Evolutionary conservation across 2,888 invertebrate species (phyloP).

Genomic region (Matsumyia berberina): DNA sequence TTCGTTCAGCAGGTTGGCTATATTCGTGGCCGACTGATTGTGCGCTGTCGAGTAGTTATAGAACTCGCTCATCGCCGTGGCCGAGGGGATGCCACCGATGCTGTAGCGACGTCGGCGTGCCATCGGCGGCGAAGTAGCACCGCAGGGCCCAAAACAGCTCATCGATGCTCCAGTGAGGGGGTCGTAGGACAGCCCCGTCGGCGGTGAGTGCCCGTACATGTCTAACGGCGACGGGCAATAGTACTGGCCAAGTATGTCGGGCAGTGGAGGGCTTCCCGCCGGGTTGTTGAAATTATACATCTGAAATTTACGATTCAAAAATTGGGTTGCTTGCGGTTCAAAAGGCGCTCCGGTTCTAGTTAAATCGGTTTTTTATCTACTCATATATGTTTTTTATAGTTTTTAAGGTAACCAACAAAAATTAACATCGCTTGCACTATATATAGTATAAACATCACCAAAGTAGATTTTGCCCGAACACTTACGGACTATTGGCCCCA

Average conservation of each 20-base stretch:
- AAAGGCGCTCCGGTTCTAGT: slow-evolving; percentile 76
- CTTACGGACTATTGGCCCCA: slow-evolving; percentile 85
- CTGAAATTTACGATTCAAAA: slow-evolving; percentile 84
- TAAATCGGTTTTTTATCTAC: slow-evolving; percentile 76
- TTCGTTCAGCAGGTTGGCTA: slow-evolving; percentile 84
- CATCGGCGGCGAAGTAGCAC: slow-evolving; percentile 80
- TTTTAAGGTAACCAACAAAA: slow-evolving; percentile 76
- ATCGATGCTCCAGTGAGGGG: slow-evolving; percentile 78
- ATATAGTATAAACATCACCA: slow-evolving; percentile 81
- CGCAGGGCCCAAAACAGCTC: slow-evolving; percentile 69
- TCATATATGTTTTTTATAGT: slow-evolving; percentile 63
- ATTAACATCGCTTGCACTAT: slow-evolving; percentile 77
- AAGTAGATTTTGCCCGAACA: slow-evolving; percentile 84
- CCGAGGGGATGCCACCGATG: slow-evolving; percentile 84
- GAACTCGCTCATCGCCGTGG: slow-evolving; percentile 83
- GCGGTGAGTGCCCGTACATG: slow-evolving; percentile 81
- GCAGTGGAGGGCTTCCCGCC: slow-evolving; percentile 83
- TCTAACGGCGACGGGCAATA: slow-evolving; percentile 80
- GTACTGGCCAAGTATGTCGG: slow-evolving; percentile 84
- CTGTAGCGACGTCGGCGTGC: slow-evolving; percentile 83
- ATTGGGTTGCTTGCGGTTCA: slow-evolving; percentile 76
- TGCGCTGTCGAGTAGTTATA: slow-evolving; percentile 82
- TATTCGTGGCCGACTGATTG: slow-evolving; percentile 83
- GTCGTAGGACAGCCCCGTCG: slow-evolving; percentile 79
- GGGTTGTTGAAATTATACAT: slow-evolving; percentile 84